A percentile compares a stretch with the other conserved stretches of the same genome.
Conservation (phyloP, 2,113 vertebrate genomes). For the Cathartes aura region DNA sequence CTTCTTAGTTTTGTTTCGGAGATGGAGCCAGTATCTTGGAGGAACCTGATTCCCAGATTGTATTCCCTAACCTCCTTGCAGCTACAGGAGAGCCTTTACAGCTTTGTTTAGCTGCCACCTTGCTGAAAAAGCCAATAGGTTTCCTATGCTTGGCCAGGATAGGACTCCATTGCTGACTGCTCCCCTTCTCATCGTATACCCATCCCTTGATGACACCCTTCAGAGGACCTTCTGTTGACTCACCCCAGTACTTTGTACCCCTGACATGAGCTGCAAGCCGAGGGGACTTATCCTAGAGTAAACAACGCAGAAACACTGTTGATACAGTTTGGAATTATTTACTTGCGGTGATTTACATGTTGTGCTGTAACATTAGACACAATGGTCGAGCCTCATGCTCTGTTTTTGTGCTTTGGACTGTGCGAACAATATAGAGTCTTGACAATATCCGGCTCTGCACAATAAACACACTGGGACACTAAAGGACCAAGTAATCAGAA, state of each 20-base stretch:
- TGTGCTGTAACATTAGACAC: constrained; percentile 40
- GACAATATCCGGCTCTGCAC: constrained; percentile 29
- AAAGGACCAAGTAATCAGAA: constrained; percentile 17
- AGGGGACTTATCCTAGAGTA: neutral
- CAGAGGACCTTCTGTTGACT: neutral
- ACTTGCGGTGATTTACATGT: constrained; percentile 45
- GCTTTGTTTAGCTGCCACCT: neutral
- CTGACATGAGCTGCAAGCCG: neutral
- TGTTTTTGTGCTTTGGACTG: constrained; percentile 67
- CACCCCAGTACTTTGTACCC: neutral
- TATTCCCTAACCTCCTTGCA: neutral
- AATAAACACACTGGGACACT: neutral
- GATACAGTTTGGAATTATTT: constrained; percentile 57
- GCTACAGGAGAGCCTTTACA: neutral
- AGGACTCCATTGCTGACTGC: neutral
- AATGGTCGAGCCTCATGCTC: constrained; percentile 53
- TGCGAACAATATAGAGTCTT: neutral
- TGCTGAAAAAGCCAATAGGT: neutral
- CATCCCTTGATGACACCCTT: neutral
- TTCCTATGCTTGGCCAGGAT: neutral
- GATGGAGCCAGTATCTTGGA: neutral
- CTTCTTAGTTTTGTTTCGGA: neutral
- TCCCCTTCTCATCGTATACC: neutral
- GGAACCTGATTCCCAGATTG: neutral
- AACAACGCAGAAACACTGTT: neutral